phyloP scores from a whole-genome alignment of 2,797 vertebrate genomes.

The Triplophysa bombifrons region DNA sequence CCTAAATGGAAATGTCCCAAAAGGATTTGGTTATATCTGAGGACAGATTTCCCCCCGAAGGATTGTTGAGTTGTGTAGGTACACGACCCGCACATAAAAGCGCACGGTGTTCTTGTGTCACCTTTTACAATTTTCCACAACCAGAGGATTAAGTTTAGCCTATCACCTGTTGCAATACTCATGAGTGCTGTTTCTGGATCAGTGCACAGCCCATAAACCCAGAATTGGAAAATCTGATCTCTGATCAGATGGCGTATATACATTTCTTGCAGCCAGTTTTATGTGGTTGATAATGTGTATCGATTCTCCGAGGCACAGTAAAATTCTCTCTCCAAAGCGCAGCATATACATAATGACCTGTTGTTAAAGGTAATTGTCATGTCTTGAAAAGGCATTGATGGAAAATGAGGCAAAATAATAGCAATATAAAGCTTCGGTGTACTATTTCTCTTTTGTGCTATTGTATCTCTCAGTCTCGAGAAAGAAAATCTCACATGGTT shows the following conservation, averaged over 20 bases:
- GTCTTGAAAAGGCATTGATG: constrained; percentile 11
- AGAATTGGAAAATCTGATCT: constrained; percentile 4
- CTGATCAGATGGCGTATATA: neutral
- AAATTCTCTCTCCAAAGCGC: constrained; percentile 5
- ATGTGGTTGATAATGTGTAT: constrained; percentile 22
- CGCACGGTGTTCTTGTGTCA: neutral
- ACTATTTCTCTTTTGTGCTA: neutral
- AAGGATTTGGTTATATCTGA: neutral
- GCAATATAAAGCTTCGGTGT: neutral
- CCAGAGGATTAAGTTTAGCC: constrained; percentile 17
- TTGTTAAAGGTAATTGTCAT: constrained; percentile 31
- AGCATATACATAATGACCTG: constrained; percentile 16
- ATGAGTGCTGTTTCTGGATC: neutral
- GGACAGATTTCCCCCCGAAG: neutral
- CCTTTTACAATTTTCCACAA: neutral
- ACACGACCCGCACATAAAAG: constrained; percentile 1
- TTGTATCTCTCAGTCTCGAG: neutral
- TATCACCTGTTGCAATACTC: constrained; percentile 2
- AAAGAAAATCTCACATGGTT: neutral
- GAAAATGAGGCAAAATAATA: constrained; percentile 14
- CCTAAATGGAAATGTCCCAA: neutral
- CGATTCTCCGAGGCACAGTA: constrained; percentile 29
- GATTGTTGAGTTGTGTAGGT: neutral
- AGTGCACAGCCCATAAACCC: neutral
- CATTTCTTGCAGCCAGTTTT: neutral